Base-by-base conservation (phyloP, 2,888 invertebrate species). In the Cetonia aurata region DNA sequence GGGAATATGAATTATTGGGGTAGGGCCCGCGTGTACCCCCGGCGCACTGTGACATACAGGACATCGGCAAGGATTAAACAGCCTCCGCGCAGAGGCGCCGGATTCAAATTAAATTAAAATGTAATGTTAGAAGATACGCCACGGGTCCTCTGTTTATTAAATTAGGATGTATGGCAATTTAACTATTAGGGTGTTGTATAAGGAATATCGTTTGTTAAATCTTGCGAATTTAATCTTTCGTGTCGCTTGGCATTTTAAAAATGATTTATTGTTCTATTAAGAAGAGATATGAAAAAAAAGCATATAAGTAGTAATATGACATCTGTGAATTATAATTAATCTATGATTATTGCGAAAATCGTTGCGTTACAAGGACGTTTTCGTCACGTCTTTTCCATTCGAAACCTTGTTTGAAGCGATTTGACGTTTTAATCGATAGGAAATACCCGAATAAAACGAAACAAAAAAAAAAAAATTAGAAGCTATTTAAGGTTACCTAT, bases 81-180 rank as follows among this genome's bases (percentile, higher is more conserved):
- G 25, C 25, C 4, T 25, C 25, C 25, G 1, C 25, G 76, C 77
- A 78, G 75, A 76, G 77, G 77, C 76, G 71, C 73, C 76, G 80
- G 79, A 79, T 81, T 81, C 78, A 81, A 81, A 83, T 83, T 83
- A 81, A 83, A 83, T 83, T 83, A 82, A 80, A 81, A 81, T 78
- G 79, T 80, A 79, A 81, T 80, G 80, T 76, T 79, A 76, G 77
- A 79, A 80, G 81, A 81, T 82, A 79, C 79, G 77, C 77, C 76
- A 77, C 79, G 78, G 60, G 60, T 33, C 60, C 31, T 48, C 31
- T 44, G 77, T 77, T 83, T 82, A 83, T 83, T 83, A 81, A 83
- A 82, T 83, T 83, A 82, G 76, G 77, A 80, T 79, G 33, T 68
- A 50, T 48, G 62, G 44, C 68, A 71, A 67, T 71, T 68, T 56